Evolutionary conservation across 2,797 vertebrate species (phyloP), one percentile per base, ranked within the genome.

Genomic region (Apogon hyalosoma): DNA sequence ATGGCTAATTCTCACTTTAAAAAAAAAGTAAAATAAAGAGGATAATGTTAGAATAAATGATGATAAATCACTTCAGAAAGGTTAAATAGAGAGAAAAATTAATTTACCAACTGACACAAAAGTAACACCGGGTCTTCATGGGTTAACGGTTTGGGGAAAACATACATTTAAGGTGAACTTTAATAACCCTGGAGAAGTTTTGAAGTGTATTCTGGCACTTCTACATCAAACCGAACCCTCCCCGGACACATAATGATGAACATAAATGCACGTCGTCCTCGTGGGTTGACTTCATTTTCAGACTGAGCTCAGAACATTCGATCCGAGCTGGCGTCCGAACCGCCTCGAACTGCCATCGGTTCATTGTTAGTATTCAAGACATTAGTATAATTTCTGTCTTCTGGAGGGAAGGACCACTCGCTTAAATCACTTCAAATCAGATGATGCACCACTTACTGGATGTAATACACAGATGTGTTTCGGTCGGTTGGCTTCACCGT

Each of bases 371-470:
- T 69, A 65, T 66, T 60, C 60, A 69, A 62, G 54, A 63, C 64
- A 69, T 79, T 69, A 79, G 64, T 54, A 62, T 82, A 63, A 77
- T 75, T 77, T 73, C 36, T 54, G 56, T 72, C 62, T 72, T 77
- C 64, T 74, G 40, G 69, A 76, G 71, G 62, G 24, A 69, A 80
- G 38, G 38, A 33, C 31, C 74, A 69, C 82, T 87, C 70, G 63
- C 56, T 69, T 75, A 77, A 81, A 83, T 87, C 77, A 69, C 58
- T 61, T 85, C 69, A 82, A 84, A 80, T 86, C 57, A 69, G 52
- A 73, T 73, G 69, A 80, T 81, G 77, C 52, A 73, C 67, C 74
- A 79, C 58, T 85, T 84, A 74, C 73, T 74, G 73, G 73, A 82
- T 80, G 57, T 65, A 80, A 77, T 75, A 62, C 57, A 55, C 68